Evolutionary conservation across 1,140 invertebrate species (phyloP).

Genomic region (Lanistes nyassanus): DNA sequence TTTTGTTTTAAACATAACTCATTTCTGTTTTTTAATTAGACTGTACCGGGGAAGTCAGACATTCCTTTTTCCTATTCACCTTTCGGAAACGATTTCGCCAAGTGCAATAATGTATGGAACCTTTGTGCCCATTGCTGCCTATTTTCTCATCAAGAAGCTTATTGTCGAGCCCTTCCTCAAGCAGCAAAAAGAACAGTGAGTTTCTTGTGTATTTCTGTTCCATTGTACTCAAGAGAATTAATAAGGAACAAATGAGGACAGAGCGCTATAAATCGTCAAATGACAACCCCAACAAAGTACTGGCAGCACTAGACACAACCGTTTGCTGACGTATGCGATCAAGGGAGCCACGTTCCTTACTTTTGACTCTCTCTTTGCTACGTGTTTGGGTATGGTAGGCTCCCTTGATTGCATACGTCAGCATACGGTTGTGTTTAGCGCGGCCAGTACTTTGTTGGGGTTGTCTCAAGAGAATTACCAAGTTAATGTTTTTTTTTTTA

Average conservation of each 20-base stretch:
- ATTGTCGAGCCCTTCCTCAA: conserved; percentile 87
- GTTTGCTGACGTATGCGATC: too few species aligned
- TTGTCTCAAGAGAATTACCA: too few species aligned
- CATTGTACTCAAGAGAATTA: background rate
- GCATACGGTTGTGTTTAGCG: too few species aligned
- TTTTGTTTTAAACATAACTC: background rate
- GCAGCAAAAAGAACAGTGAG: conserved; percentile 79
- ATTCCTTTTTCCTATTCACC: conserved; percentile 88
- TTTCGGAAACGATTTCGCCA: conserved; percentile 90
- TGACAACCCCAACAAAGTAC: background rate
- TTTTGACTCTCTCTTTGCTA: too few species aligned
- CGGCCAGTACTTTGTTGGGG: too few species aligned
- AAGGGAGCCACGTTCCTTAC: too few species aligned
- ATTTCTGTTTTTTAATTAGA: conserved; percentile 67
- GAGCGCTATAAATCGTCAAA: too few species aligned
- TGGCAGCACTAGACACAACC: background rate
- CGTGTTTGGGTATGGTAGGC: too few species aligned
- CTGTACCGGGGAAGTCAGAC: conserved; percentile 87
- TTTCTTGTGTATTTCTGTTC: conserved; percentile 9
- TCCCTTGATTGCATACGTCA: too few species aligned
- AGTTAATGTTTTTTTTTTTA: too few species aligned
- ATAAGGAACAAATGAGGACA: too few species aligned
- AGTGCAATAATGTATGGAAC: conserved; percentile 94
- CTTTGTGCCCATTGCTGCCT: conserved; percentile 80
- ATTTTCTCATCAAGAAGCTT: conserved; percentile 77